phyloP scores from a whole-genome alignment of 1,140 invertebrate genomes.

The Bombus haemorrhoidalis region DNA sequence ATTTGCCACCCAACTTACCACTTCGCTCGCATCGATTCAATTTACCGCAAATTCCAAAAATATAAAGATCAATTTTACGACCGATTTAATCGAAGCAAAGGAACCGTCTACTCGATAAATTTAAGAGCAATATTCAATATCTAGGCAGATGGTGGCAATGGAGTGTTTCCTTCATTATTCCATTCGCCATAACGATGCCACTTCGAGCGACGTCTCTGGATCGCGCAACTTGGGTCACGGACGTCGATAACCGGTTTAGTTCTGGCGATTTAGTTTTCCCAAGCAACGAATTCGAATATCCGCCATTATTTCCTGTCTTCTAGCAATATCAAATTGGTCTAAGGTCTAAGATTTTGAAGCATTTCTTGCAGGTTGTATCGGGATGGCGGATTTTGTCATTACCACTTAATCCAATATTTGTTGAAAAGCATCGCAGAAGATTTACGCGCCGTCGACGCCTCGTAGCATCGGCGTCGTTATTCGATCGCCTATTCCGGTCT shows the following conservation, averaged over 20 bases:
- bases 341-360: not conserved
- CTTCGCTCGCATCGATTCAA: not conserved
- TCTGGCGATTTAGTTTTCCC: slow-evolving; percentile 27
- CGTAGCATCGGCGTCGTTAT: too few relatives aligned
- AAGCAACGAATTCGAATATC: slow-evolving; percentile 27
- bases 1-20: not conserved
- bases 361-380: not conserved
- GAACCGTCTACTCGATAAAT: not conserved
- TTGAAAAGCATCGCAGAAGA: too few relatives aligned
- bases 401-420: too few relatives aligned
- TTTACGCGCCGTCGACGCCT: too few relatives aligned
- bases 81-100: not conserved
- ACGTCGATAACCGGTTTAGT: slow-evolving; percentile 10
- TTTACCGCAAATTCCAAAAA: not conserved
- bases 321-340: not conserved
- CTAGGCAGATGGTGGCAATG: not conserved
- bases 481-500: too few relatives aligned
- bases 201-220: not conserved
- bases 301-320: not conserved
- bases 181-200: not conserved
- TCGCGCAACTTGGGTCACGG: slow-evolving; percentile 17
- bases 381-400: too few relatives aligned
- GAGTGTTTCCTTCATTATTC: not conserved
- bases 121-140: not conserved
- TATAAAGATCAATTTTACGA: not conserved